A percentile compares a stretch with the other conserved stretches of the same genome.
Conservation (phyloP, 1,140 invertebrate species). For the Sesamia nonagrioides region DNA sequence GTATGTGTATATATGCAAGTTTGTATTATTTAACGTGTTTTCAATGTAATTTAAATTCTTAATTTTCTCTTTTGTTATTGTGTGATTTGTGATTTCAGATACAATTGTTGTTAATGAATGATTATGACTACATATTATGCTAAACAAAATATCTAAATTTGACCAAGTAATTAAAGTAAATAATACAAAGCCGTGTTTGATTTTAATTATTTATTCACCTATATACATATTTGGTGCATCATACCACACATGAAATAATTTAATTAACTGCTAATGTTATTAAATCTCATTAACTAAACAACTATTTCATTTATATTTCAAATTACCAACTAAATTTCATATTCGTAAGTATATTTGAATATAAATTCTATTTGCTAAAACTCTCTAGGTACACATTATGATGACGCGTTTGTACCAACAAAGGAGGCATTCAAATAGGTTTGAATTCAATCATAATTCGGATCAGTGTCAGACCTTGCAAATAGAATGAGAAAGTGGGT, state of each 20-base stretch:
- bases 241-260: background rate
- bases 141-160: no score
- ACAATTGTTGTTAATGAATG: no score
- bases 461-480: slow-evolving; percentile 53
- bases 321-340: slow-evolving; percentile 3
- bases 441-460: slow-evolving; percentile 56
- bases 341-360: background rate
- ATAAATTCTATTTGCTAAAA: slow-evolving; percentile 42
- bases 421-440: slow-evolving; percentile 44
- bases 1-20: no score
- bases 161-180: no score
- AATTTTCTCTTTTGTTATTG: no score
- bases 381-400: slow-evolving; percentile 15
- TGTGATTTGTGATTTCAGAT: no score
- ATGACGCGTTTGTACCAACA: slow-evolving; percentile 44
- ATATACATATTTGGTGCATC: no score
- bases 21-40: no score
- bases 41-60: no score
- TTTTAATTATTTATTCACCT: no score
- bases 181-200: no score
- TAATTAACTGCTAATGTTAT: slow-evolving; percentile 10
- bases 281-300: slow-evolving; percentile 1
- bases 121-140: no score
- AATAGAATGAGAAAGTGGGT: slow-evolving; percentile 48
- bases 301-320: background rate